A percentile compares a stretch with the other conserved stretches of the same genome.
These are phyloP conservation scores for Apodemus sylvaticus DNA, from an alignment of 2,113 vertebrate genomes.

Conservation along the genomic window DNA sequence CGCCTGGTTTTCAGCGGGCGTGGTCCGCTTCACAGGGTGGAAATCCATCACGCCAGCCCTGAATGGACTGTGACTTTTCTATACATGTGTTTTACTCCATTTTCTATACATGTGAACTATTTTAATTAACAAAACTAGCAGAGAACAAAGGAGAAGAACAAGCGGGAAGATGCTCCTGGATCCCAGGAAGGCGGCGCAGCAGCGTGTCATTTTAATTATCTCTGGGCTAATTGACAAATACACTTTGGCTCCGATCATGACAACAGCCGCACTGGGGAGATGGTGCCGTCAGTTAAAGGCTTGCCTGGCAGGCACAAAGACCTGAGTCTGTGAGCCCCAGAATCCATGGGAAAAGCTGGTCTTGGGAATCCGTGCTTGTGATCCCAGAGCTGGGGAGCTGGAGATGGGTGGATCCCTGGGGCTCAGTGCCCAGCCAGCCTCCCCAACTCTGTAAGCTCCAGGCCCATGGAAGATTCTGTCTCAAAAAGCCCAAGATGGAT, in stretches of 20 bases:
- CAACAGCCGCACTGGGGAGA: background rate
- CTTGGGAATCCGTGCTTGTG: background rate
- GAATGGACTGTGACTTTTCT: background rate
- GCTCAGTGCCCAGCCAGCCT: background rate
- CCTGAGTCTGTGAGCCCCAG: background rate
- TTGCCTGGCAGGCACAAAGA: background rate
- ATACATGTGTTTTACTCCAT: background rate
- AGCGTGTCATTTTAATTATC: background rate
- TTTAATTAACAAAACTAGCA: background rate
- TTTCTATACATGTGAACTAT: too few species aligned
- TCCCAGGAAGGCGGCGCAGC: background rate
- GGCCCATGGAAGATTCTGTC: background rate
- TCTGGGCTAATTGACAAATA: background rate
- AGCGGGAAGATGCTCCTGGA: background rate
- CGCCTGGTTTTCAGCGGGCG: background rate
- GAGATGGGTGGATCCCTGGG: background rate
- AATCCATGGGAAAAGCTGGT: background rate
- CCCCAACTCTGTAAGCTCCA: background rate
- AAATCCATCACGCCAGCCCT: background rate
- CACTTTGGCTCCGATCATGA: background rate
- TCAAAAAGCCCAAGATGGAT: background rate
- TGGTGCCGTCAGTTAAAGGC: background rate
- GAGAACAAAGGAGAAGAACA: background rate
- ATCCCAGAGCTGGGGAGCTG: background rate
- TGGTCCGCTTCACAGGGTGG: rapidly evolving